Evolutionary conservation across 2,797 vertebrate species (phyloP).

Genomic region (Delichon dasypus): DNA sequence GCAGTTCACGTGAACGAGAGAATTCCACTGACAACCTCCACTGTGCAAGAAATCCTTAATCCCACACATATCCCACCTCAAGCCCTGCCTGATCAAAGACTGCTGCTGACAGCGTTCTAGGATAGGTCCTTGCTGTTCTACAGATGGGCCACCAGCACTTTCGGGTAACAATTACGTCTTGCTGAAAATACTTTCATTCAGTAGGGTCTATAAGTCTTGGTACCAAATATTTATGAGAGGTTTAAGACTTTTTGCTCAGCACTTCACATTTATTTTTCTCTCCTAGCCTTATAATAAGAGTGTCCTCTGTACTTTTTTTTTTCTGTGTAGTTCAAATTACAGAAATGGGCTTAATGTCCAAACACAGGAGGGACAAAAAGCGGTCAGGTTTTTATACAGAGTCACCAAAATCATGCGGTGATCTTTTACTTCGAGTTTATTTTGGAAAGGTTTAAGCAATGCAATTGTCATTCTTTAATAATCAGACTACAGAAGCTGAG

Average conservation of each 20-base stretch:
- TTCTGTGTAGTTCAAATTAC: constrained; percentile 17
- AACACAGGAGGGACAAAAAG: constrained; percentile 69
- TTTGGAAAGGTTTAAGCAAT: constrained; percentile 53
- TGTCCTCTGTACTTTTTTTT: constrained; percentile 34
- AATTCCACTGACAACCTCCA: not conserved
- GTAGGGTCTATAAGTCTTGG: not conserved
- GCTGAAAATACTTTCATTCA: not conserved
- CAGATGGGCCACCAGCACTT: not conserved
- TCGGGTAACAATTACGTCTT: not conserved
- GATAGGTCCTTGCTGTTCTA: not conserved
- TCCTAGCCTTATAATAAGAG: constrained; percentile 77
- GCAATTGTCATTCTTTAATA: constrained; percentile 39
- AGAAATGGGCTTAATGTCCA: constrained; percentile 62
- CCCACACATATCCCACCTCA: not conserved
- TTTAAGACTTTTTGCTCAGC: not conserved
- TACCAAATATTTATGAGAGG: not conserved
- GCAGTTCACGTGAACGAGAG: not conserved
- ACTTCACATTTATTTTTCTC: not conserved
- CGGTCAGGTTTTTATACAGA: constrained; percentile 49
- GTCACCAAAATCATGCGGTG: constrained; percentile 57
- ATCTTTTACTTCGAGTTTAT: constrained; percentile 59
- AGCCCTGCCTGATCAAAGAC: not conserved
- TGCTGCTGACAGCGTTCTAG: not conserved
- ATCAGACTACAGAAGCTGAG: constrained; percentile 24
- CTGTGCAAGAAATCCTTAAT: not conserved